Base-by-base conservation (phyloP, 2,888 invertebrate species). In the Caradrina clavipalpis region DNA sequence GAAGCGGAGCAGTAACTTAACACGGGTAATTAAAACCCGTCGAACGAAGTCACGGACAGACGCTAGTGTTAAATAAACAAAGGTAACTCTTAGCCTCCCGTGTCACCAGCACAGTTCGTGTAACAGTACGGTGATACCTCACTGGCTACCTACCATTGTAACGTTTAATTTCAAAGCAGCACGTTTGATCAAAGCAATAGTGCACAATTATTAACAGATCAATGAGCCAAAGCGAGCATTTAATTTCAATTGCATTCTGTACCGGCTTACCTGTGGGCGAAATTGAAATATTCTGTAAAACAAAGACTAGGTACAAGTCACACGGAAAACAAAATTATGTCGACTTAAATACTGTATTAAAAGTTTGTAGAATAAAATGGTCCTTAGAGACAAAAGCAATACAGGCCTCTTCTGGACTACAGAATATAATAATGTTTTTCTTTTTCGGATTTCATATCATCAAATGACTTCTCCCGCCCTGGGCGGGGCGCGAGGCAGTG, bases 141-240 rank as follows among this genome's bases (percentile, higher is more conserved):
- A 26, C 26, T 26, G 39, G n/a, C 39, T 13, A 45, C 7, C 35
- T 42, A 57, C 57, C 53, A 47, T 21, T 19, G 47, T 49, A 42
- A 42, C 51, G 51, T 66, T 58, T 49, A 54, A 50, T 55, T 26
- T 50, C 49, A 66, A 50, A 55, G 58, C 22, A 45, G 17, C 26
- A 50, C 60, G 55, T 47, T 62, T 55, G 61, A 61, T 21, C 61
- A 54, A 39, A 6, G 68, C 74, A 75, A 57, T 61, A 53, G 19
- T 60, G 74, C 51, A 26, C 74, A 56, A 64, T 76, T 75, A 51
- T 70, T 56, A 42, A 49, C 74, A 51, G 71, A 22, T 76, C 74
- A 70, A 42, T 64, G 59, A 13, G 19, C 56, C 60, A 13, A 21
- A 75, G 19, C 35, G 57, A 42, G 73, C 60, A 61, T 73, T 73